Evolutionary conservation across 2,113 vertebrate genomes (phyloP).

Genomic region (Bubalus kerabau): DNA sequence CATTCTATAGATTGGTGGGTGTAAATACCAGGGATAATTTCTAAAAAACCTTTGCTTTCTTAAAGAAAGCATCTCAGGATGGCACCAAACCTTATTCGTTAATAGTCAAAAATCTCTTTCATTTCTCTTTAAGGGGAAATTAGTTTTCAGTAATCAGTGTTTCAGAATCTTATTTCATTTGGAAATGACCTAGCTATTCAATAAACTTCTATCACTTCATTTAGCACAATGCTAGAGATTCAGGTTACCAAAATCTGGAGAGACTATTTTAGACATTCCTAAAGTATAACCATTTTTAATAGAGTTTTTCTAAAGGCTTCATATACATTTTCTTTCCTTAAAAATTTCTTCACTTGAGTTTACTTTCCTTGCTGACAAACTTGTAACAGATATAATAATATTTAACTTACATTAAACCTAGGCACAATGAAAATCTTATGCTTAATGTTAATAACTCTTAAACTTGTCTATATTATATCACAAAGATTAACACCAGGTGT

Average conservation of each 20-base stretch:
- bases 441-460: not conserved
- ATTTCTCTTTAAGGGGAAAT: not conserved
- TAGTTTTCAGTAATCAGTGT: not conserved
- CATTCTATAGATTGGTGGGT: not conserved
- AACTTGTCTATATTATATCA: not conserved
- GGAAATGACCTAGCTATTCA: not conserved
- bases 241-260: not conserved
- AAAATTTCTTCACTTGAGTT: not conserved
- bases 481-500: not conserved
- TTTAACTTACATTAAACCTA: not conserved
- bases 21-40: not conserved
- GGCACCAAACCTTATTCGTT: not conserved
- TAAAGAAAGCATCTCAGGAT: not conserved
- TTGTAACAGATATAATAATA: not conserved
- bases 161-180: not conserved
- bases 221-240: not conserved
- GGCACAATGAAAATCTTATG: not conserved
- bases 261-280: not conserved
- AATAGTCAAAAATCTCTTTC: not conserved
- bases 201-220: not conserved
- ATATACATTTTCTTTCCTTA: not conserved
- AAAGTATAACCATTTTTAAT: not conserved
- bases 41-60: not conserved
- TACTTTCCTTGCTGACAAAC: not conserved
- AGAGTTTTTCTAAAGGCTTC: not conserved